phyloP scores from a whole-genome alignment of 1,140 invertebrate genomes.

The Orussus abietinus region DNA sequence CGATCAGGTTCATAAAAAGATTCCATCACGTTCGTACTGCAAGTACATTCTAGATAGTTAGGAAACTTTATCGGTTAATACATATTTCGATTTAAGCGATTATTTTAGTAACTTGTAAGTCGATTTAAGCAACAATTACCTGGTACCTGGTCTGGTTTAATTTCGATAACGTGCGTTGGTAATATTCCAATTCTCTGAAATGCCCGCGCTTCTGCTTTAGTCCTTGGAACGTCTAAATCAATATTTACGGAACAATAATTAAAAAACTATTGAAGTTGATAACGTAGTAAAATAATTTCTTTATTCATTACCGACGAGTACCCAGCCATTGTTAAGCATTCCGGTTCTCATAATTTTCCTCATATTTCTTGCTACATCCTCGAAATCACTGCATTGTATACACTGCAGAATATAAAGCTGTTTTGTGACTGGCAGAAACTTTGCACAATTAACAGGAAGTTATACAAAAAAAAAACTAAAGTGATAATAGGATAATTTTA shows the following conservation, averaged over 20 bases:
- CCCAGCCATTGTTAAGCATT: constrained; percentile 31
- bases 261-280: not conserved
- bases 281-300: not conserved
- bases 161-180: constrained; percentile 53
- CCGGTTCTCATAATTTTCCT: constrained; percentile 21
- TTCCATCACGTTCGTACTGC: too few species aligned
- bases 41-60: too few species aligned
- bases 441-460: too few species aligned
- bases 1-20: too few species aligned
- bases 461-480: too few species aligned
- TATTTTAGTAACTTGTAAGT: too few species aligned
- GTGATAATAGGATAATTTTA: too few species aligned
- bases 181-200: constrained; percentile 48
- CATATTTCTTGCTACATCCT: constrained; percentile 25
- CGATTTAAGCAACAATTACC: too few species aligned
- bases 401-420: not conserved
- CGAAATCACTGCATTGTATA: constrained; percentile 14
- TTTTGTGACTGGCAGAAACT: too few species aligned
- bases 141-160: constrained; percentile 25
- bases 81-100: too few species aligned
- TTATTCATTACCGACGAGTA: constrained; percentile 33
- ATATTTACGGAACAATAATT: not conserved
- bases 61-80: too few species aligned
- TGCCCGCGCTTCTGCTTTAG: constrained; percentile 43
- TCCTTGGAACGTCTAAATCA: constrained; percentile 49